Percentiles rank a stretch among this genome's conserved stretches.
Conservation (phyloP, 2,113 vertebrate genomes). For the Prunella himalayana region DNA sequence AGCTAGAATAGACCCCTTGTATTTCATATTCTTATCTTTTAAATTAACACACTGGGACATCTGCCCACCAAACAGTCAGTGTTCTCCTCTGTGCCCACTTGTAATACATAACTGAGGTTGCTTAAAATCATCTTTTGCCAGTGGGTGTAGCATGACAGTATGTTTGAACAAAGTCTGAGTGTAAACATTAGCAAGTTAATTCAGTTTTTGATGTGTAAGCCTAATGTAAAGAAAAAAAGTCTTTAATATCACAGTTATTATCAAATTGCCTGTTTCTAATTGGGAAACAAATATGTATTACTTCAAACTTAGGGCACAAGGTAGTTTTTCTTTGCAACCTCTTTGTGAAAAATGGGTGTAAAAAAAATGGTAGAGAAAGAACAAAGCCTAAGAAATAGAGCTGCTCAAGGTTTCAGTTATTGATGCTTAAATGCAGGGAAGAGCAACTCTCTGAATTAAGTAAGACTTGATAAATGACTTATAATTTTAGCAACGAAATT, state of each 20-base stretch:
- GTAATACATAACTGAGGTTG: neutral
- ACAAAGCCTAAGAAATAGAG: neutral
- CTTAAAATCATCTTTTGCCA: neutral
- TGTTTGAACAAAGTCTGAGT: constrained; percentile 18
- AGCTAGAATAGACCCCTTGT: neutral
- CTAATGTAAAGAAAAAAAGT: neutral
- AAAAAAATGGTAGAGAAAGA: neutral
- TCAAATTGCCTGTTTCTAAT: neutral
- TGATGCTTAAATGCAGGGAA: neutral
- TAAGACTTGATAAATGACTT: neutral
- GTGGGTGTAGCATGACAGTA: neutral
- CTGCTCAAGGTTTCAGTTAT: neutral
- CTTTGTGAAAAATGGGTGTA: neutral
- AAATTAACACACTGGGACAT: constrained; percentile 10
- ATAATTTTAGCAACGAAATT: neutral
- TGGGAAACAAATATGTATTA: neutral
- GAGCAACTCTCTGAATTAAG: neutral
- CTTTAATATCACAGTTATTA: neutral
- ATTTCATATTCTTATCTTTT: neutral
- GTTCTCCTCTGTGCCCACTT: neutral
- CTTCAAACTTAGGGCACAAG: neutral
- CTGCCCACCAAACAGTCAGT: neutral
- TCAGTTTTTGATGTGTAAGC: neutral
- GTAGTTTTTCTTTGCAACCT: neutral
- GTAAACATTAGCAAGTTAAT: neutral